A percentile compares a stretch with the other conserved stretches of the same genome.
Evolutionary conservation across 2,797 vertebrate species (phyloP).

Genomic region (Coranthus polyacanthus): DNA sequence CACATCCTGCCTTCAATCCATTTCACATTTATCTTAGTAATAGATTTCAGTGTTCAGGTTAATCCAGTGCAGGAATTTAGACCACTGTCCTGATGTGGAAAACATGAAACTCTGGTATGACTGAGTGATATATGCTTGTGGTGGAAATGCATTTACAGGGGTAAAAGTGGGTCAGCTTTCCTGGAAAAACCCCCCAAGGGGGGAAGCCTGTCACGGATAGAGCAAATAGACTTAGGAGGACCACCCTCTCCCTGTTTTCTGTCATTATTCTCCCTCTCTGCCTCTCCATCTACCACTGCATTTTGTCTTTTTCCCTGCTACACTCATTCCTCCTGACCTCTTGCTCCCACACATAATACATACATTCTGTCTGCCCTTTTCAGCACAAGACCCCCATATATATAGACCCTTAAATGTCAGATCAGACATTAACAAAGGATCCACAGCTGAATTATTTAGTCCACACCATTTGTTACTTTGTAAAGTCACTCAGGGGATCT

Average conservation of each 20-base stretch:
- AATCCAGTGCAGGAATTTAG: constrained; percentile 8
- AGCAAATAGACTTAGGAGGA: constrained; percentile 60
- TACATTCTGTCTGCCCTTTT: constrained; percentile 43
- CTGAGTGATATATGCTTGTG: constrained; percentile 72
- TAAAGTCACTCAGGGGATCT: constrained; percentile 58
- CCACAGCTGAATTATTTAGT: constrained; percentile 76
- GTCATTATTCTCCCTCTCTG: constrained; percentile 42
- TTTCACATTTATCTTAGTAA: constrained; percentile 11
- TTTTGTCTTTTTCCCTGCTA: constrained; percentile 41
- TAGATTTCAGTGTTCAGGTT: constrained; percentile 10
- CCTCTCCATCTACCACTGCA: constrained; percentile 3
- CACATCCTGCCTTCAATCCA: background rate
- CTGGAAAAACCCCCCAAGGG: constrained; percentile 72
- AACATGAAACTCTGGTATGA: constrained; percentile 47
- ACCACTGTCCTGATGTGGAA: constrained; percentile 28
- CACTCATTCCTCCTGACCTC: constrained; percentile 38
- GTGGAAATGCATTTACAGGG: constrained; percentile 72
- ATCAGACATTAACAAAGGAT: constrained; percentile 42
- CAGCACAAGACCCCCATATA: constrained; percentile 22
- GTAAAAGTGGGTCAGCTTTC: constrained; percentile 82
- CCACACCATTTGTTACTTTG: constrained; percentile 72
- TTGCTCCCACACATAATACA: constrained; percentile 36
- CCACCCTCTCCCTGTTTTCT: constrained; percentile 48
- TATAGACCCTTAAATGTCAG: constrained; percentile 50
- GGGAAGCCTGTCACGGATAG: constrained; percentile 64